Evolutionary conservation across 2,113 vertebrate genomes (phyloP).

Genomic region (Rhodinocichla rosea): DNA sequence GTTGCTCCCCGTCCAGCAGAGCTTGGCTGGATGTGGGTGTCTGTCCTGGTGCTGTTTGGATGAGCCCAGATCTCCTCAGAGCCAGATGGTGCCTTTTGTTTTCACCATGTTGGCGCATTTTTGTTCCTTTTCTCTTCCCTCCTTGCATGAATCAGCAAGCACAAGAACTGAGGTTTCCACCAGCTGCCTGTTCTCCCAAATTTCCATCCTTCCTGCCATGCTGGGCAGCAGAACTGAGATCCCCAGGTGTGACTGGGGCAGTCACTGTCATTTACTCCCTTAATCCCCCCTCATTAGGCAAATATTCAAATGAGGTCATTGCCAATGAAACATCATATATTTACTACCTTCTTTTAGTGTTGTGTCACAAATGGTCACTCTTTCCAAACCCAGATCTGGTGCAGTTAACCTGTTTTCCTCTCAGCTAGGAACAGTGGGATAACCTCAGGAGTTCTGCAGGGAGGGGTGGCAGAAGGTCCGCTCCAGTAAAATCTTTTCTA

Average conservation of each 20-base stretch:
- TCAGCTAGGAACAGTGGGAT: background rate
- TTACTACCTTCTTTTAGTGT: background rate
- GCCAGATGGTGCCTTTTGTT: constrained; percentile 18
- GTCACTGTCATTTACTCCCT: background rate
- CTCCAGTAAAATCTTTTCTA: background rate
- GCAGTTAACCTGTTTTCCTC: background rate
- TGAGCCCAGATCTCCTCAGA: background rate
- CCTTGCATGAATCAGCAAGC: constrained; percentile 1
- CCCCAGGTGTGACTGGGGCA: background rate
- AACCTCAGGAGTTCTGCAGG: background rate
- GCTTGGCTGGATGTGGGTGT: background rate
- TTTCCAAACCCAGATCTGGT: background rate
- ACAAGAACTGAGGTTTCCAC: background rate
- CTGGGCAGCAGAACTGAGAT: background rate
- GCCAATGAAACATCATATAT: background rate
- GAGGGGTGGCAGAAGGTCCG: background rate
- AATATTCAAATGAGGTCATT: background rate
- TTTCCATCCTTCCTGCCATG: background rate
- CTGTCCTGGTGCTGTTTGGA: background rate
- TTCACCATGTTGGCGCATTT: background rate
- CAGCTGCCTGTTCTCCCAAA: background rate
- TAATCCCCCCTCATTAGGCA: background rate
- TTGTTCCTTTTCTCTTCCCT: background rate
- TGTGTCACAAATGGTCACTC: background rate
- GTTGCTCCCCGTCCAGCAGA: background rate